Percentiles rank a stretch among this genome's conserved stretches.
phyloP scores from a whole-genome alignment of 2,888 invertebrate species.

The Keiferia lycopersicella region DNA sequence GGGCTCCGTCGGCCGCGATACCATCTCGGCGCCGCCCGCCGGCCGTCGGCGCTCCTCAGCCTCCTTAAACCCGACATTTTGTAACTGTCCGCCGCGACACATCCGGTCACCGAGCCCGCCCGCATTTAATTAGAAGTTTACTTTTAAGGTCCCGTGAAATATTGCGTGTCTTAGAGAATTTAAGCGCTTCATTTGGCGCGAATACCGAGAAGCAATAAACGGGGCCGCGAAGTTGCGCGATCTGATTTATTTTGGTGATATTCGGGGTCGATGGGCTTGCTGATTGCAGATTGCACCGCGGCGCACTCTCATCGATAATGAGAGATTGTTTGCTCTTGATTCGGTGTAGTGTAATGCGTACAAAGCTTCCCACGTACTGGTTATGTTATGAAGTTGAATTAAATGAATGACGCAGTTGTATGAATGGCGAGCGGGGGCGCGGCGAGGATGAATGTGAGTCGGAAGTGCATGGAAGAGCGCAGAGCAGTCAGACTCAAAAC shows the following conservation, averaged over 20 bases:
- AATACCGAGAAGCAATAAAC: constrained; percentile 71
- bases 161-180: constrained; percentile 66
- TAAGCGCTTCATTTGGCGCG: constrained; percentile 50
- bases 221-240: constrained; percentile 54
- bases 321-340: constrained; percentile 42
- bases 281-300: constrained; percentile 39
- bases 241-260: constrained; percentile 66
- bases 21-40: constrained; percentile 39
- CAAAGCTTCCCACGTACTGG: constrained; percentile 65
- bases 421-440: constrained; percentile 67
- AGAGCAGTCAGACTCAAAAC: constrained; percentile 44
- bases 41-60: constrained; percentile 39
- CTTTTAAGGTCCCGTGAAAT: constrained; percentile 68
- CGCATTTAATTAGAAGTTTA: constrained; percentile 70
- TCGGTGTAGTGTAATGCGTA: constrained; percentile 38
- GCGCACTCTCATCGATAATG: constrained; percentile 58
- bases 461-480: constrained; percentile 65
- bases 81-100: constrained; percentile 44
- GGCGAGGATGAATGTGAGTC: constrained; percentile 75
- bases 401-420: constrained; percentile 77
- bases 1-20: constrained; percentile 42
- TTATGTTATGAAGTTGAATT: constrained; percentile 78
- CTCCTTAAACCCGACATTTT: constrained; percentile 58
- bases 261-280: constrained; percentile 42
- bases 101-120: constrained; percentile 57